Evolutionary conservation across 1,140 invertebrate genomes (phyloP), one percentile per base, ranked within the genome.

Genomic region (Papilio glaucus): DNA sequence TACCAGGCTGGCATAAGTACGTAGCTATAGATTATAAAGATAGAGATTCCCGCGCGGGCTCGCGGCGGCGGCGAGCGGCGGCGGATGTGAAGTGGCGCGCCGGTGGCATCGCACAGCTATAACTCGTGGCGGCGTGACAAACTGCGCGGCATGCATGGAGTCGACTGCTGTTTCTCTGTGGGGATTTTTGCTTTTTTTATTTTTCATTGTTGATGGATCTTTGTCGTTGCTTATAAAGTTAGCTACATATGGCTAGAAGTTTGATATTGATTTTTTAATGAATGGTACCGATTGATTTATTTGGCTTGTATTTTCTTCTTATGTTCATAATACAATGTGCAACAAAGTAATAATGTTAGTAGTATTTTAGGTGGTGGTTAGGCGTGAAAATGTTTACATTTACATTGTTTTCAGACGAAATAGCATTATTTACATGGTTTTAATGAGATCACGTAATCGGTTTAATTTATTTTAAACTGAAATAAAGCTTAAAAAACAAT

Each of bases 21-120:
- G 2, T 33, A 3, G 6, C 73, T n/a, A 72, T 79, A 73, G 70
- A 37, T 78, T n/a, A 72, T 79, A 73, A 67, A 37, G 77, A 80
- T 77, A 80, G 57, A 72, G 79, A 72, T 75, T 83, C 80, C 73
- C 80, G 81, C 77, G 77, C 77, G 71, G 76, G 81, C 76, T 83
- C 82, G 87, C 85, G 85, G 88, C 84, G 85, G 49, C 49, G 90
- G 76, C 91, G 92, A 33, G 87, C 80, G 82, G 87, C 85, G 88
- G 86, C 86, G 90, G 89, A 87, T 91, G 86, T 87, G 90, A 91
- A 89, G 89, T 91, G 89, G 89, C 86, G 86, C 87, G 91, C 84
- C 87, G 90, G 92, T 85, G 88, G 85, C 82, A 85, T 87, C 86
- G 88, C 88, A 91, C 87, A 91, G 85, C 87, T 90, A 91, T 91